A percentile compares a stretch with the other conserved stretches of the same genome.
Conservation (phyloP, 2,113 vertebrate genomes). For the Ammodytes marinus region DNA sequence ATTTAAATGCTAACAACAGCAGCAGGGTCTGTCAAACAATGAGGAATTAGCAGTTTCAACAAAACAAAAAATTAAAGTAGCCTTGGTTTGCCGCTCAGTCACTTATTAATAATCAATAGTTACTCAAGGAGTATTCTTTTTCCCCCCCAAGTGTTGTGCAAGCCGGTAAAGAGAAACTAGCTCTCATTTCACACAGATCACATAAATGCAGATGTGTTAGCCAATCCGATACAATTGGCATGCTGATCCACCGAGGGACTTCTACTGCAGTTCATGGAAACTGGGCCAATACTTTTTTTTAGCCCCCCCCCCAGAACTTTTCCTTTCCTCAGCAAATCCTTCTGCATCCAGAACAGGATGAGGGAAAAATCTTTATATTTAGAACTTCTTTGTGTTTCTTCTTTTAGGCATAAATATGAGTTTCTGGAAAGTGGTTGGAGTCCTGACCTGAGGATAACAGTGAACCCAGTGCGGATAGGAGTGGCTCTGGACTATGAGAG, state of each 20-base stretch:
- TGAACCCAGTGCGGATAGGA: constrained; percentile 83
- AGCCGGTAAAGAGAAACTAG: not conserved
- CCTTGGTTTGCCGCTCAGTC: not conserved
- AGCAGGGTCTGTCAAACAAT: not conserved
- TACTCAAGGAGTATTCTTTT: not conserved
- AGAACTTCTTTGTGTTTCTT: not conserved
- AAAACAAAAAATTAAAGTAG: not conserved
- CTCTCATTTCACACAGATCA: constrained; percentile 2
- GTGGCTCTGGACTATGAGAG: constrained; percentile 90
- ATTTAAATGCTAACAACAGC: too few relatives aligned
- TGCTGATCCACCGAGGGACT: constrained; percentile 14
- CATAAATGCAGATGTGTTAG: constrained; percentile 8
- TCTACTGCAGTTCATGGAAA: constrained; percentile 50
- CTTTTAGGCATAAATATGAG: constrained; percentile 90
- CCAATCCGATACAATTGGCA: constrained; percentile 19
- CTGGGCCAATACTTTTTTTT: constrained; percentile 57
- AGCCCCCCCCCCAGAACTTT: constrained; percentile 30
- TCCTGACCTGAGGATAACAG: constrained; percentile 82
- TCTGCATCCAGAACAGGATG: constrained; percentile 21
- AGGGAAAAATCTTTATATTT: constrained; percentile 7
- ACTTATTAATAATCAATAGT: not conserved
- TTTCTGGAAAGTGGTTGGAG: constrained; percentile 90
- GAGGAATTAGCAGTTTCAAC: not conserved
- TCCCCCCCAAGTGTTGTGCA: not conserved
- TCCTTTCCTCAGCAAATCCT: constrained; percentile 32